Conservation (phyloP, 1,140 invertebrate species). For the Asbolus verrucosus region DNA sequence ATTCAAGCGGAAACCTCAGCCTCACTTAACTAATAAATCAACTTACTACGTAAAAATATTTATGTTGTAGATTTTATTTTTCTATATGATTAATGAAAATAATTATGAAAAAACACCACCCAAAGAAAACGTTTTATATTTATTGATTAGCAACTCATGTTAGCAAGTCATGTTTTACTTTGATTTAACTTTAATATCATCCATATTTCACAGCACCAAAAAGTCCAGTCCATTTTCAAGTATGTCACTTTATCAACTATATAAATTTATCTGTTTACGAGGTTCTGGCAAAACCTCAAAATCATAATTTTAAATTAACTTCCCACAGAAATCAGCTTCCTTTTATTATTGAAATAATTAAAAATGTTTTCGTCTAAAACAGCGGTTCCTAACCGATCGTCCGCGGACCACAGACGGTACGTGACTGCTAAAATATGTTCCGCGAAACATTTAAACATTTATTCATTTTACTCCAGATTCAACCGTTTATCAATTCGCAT, state of each 20-base stretch:
- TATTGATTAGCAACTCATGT: constrained; percentile 30
- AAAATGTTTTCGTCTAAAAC: too few species aligned
- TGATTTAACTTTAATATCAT: constrained; percentile 30
- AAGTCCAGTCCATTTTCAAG: too few species aligned
- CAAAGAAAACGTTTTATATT: constrained; percentile 3
- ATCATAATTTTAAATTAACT: too few species aligned
- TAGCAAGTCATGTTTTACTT: constrained; percentile 22
- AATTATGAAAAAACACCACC: constrained; percentile 27
- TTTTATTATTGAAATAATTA: neutral
- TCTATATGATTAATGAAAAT: constrained; percentile 25
- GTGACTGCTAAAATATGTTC: too few species aligned
- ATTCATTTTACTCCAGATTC: too few species aligned
- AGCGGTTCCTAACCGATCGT: too few species aligned
- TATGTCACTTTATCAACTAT: neutral
- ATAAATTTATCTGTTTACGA: constrained; percentile 11
- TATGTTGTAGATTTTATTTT: constrained; percentile 23
- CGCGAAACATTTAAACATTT: too few species aligned
- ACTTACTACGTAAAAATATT: constrained; percentile 20
- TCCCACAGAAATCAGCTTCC: neutral
- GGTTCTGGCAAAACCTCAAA: too few species aligned
- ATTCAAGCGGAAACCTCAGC: constrained; percentile 21
- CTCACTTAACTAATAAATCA: constrained; percentile 22
- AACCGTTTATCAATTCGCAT: too few species aligned
- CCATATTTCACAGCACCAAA: constrained; percentile 16
- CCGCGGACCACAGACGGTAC: too few species aligned